Conservation (phyloP, 2,888 invertebrate species). For the Allolobophora icterica region DNA sequence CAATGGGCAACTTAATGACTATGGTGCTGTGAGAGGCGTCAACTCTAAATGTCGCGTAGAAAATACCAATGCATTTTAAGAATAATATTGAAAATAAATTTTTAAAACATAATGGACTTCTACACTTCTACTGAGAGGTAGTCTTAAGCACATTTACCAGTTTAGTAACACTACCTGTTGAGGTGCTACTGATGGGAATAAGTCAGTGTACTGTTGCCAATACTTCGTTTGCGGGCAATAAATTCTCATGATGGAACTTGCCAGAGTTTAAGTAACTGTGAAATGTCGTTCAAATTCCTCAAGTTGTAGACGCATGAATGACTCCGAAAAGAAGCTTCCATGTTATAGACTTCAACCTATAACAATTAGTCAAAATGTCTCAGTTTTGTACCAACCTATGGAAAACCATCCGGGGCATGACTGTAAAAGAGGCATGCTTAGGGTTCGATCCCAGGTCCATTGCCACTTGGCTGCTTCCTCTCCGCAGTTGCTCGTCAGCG, state of each 20-base stretch:
- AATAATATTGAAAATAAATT: neutral
- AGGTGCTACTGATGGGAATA: neutral
- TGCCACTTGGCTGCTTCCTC: conserved; percentile 14
- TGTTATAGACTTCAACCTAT: neutral
- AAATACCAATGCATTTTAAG: neutral
- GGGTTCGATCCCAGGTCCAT: conserved; percentile 11
- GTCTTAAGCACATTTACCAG: neutral
- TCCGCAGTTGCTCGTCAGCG: neutral
- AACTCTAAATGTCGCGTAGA: too few relatives aligned
- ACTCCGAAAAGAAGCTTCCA: neutral
- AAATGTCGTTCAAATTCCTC: neutral
- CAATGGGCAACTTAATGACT: too few relatives aligned
- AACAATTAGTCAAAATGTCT: too few relatives aligned
- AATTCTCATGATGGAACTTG: neutral
- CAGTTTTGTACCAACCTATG: neutral
- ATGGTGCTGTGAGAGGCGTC: too few relatives aligned
- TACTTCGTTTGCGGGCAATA: neutral
- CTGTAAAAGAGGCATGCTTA: neutral
- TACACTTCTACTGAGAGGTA: neutral
- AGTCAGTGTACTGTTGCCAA: neutral
- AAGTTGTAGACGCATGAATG: neutral
- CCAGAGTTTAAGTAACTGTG: neutral
- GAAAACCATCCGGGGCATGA: neutral
- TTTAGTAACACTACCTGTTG: neutral
- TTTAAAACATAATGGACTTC: neutral